Evolutionary conservation across 2,888 invertebrate genomes (phyloP), one percentile per base, ranked within the genome.

Genomic region (Scelioninae gen. 2): DNA sequence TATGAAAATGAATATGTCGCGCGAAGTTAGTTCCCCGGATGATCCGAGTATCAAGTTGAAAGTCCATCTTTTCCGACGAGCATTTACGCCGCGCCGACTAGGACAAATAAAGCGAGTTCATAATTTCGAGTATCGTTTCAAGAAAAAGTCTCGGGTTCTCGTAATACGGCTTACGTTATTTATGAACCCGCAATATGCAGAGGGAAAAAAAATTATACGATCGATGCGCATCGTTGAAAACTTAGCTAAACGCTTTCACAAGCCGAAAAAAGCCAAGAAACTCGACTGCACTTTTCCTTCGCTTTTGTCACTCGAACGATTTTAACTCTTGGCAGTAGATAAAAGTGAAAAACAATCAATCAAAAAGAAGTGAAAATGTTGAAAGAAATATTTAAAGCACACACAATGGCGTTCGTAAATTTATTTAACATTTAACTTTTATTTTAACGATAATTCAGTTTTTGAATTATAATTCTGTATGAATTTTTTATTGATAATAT

Each of bases 141-240:
- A 28, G 31, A 28, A 67, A 65, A 58, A 58, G 57, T 58, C 67
- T 50, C 31, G 50, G 57, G 16, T 22, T 16, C 41, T 50, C 35
- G 50, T 50, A 33, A 50, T 50, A 18, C 41, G 11, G 67, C 57
- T 60, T 60, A 52, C 37, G 68, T 68, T 68, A 60, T 68, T 68
- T 68, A 60, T 52, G 68, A 58, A 45, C 43, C 52, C 52, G 45
- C 52, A 52, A 68, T 67, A 58, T 43, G 46, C 53, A 60, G 53
- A 52, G 31, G 52, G 35, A 48, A 68, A 67, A 65, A 60, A 45
- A 45, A 63, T 50, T 55, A 50, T 35, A 16, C 67, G 57, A 67
- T 65, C 53, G 46, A 65, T 65, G 57, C 22, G 22, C 45, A 37
- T 16, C 31, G 65, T 22, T 55, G 57, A 45, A 53, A 57, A 65